Base-by-base conservation (phyloP, 2,888 invertebrate species). In the Neoaliturus tenellus region DNA sequence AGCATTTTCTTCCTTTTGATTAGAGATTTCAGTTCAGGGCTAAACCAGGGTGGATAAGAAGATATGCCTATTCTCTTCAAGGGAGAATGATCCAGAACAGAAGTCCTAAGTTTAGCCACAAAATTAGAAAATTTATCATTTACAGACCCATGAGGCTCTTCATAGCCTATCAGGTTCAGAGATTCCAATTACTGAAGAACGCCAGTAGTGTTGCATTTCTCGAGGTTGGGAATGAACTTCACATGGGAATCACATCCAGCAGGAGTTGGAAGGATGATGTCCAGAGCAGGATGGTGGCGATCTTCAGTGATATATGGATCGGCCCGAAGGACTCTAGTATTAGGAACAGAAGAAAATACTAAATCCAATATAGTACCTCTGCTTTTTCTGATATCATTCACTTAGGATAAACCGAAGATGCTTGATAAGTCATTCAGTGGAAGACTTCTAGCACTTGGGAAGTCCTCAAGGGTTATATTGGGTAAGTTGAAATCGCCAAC, bases 401-500 rank as follows among this genome's bases (percentile, higher is more conserved):
- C 5, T 25, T 73, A 41, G 20, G 12, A 17, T 2, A 41, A 20
- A 35, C n/a, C 17, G 23, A 73, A 25, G 17, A 31, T 28, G 28
- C 28, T 31, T 33, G 31, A n/a, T 67, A 1, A 41, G 41, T 1
- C 5, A 10, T 10, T n/a, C 35, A 69, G 41, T 5, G 5, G 71
- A 14, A 3, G 39, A 23, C 4, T 1, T n/a, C 78, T 51, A 78
- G 28, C 28, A n/a, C n/a, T n/a, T n/a, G n/a, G n/a, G n/a, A n/a
- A n/a, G n/a, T n/a, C n/a, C n/a, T n/a, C n/a, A n/a, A n/a, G n/a
- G n/a, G n/a, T 10, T 1, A 41, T 51, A 31, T 78, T 4, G 1
- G 78, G 51, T 33, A 78, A 78, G n/a, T 78, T 78, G 28, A 78
- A 78, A 48, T 48, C 78, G 4, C 78, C 78, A 1, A 51, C 12